Conservation (phyloP, 1,140 invertebrate genomes). For the Brachionus plicatilis region DNA sequence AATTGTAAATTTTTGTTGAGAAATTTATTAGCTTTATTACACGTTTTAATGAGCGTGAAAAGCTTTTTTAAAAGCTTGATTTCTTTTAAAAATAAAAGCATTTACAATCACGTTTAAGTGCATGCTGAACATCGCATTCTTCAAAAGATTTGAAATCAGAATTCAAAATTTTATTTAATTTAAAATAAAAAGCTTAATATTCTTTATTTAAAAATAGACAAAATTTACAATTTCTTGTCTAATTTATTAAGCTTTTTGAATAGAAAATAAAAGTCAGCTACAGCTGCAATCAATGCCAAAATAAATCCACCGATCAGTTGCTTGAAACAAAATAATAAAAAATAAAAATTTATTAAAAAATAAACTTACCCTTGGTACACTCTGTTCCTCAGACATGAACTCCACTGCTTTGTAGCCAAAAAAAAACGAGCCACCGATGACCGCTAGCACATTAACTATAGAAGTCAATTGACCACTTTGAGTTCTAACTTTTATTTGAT, state of each 20-base stretch:
- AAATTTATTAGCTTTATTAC: not conserved
- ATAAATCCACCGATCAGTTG: constrained; percentile 24
- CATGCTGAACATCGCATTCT: not conserved
- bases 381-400: not conserved
- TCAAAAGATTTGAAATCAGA: too few species aligned
- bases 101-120: not conserved
- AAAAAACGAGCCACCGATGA: constrained; percentile 15
- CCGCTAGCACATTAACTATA: not conserved
- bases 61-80: not conserved
- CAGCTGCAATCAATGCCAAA: constrained; percentile 7
- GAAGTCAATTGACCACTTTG: constrained; percentile 7
- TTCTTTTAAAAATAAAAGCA: not conserved
- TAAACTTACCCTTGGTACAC: not conserved
- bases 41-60: not conserved
- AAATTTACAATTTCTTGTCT: not conserved
- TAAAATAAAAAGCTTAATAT: not conserved
- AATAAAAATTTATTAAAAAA: not conserved
- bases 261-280: constrained; percentile 38
- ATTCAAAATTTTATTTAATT: not conserved
- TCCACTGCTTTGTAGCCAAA: constrained; percentile 39
- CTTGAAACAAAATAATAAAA: not conserved
- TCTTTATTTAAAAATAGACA: not conserved
- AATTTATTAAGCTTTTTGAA: constrained; percentile 26
- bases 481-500: not conserved
- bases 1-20: not conserved